Evolutionary conservation across 2,888 invertebrate genomes (phyloP).

Genomic region (Mesorhabditis belari): DNA sequence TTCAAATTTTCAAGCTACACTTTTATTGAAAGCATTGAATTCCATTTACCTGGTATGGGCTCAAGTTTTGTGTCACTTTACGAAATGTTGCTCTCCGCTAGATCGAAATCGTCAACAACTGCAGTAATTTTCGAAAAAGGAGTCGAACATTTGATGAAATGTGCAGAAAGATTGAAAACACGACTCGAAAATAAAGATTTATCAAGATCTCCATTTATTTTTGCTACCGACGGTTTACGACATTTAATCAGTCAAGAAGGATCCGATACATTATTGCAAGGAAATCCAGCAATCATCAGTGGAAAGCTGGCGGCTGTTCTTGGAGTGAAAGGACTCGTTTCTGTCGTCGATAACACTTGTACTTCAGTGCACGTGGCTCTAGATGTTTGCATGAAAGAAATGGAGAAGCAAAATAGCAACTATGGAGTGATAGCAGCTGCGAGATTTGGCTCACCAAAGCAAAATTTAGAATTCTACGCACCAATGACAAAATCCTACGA

Average conservation of each 20-base stretch:
- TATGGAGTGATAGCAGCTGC: not conserved
- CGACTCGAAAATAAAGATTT: slow-evolving; percentile 17
- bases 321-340: slow-evolving; percentile 22
- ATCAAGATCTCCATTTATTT: slow-evolving; percentile 17
- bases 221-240: slow-evolving; percentile 19
- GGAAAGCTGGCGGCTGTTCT: slow-evolving; percentile 22
- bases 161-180: slow-evolving; percentile 61
- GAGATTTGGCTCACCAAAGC: not conserved
- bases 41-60: not conserved
- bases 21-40: not conserved
- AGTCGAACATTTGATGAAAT: not conserved
- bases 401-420: slow-evolving; percentile 5
- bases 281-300: slow-evolving; percentile 13
- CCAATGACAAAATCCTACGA: not conserved
- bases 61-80: not conserved
- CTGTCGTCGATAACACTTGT: slow-evolving; percentile 30
- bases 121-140: not conserved
- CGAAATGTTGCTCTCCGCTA: not conserved
- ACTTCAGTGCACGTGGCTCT: slow-evolving; percentile 30
- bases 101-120: not conserved
- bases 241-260: slow-evolving; percentile 8
- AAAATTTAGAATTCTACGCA: not conserved
- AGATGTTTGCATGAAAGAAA: slow-evolving; percentile 21
- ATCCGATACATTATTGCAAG: not conserved
- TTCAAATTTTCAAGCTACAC: no score